Conservation (phyloP, 2,888 invertebrate genomes). For the Eupithecia insigniata region DNA sequence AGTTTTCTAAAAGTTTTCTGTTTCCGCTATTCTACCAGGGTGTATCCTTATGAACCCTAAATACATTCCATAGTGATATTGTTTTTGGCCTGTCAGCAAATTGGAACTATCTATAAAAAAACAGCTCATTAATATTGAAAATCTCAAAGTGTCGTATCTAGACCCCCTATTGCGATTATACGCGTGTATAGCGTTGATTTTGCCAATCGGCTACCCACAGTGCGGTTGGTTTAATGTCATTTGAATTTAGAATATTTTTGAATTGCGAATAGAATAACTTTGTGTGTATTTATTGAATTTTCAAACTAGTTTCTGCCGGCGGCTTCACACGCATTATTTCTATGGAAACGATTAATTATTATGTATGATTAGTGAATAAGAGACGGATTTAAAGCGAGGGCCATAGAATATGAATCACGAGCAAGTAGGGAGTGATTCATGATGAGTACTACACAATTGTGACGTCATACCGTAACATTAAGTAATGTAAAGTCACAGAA, state of each 20-base stretch:
- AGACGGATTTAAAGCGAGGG: no score
- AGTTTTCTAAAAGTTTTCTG: not conserved
- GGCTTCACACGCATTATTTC: no score
- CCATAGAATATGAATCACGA: no score
- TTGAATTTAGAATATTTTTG: constrained; percentile 31
- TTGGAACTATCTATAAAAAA: not conserved
- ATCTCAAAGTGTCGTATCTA: not conserved
- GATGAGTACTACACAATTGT: no score
- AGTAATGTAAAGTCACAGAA: no score
- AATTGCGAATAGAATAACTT: no score
- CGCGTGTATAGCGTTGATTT: constrained; percentile 62
- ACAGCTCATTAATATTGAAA: not conserved
- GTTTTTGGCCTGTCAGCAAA: not conserved
- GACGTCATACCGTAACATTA: no score
- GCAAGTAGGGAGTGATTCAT: no score
- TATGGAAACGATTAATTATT: no score
- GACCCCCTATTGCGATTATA: constrained; percentile 30
- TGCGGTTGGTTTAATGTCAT: constrained; percentile 53
- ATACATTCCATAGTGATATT: not conserved
- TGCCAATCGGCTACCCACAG: constrained; percentile 67
- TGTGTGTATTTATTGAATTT: constrained; percentile 10
- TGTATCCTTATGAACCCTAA: not conserved
- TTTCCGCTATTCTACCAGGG: not conserved
- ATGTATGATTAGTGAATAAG: no score
- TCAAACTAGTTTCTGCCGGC: no score